Conservation (phyloP, 37 sponge, comb jelly and placozoan genomes). For the Haliclona indistincta region DNA sequence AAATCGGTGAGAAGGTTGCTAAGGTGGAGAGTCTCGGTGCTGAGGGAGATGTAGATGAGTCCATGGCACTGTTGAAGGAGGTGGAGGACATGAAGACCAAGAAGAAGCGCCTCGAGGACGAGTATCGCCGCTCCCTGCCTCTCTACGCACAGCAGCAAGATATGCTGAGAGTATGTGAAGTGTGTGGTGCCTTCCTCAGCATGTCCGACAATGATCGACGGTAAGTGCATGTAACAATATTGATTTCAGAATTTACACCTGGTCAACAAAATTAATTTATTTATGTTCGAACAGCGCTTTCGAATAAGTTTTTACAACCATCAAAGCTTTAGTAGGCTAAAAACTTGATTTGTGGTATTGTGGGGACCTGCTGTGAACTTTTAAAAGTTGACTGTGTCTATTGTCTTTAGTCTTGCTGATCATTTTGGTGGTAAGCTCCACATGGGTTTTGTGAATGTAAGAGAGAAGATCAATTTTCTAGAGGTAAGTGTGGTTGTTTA, state of each 20-base stretch:
- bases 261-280: too few species aligned
- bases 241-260: too few species aligned
- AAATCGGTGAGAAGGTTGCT: constrained; percentile 96
- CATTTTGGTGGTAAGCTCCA: constrained; percentile 99
- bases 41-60: constrained; percentile 96
- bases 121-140: constrained; percentile 81
- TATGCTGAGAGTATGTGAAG: constrained; percentile 98
- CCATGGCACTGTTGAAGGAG: constrained; percentile 78
- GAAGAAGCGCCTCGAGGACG: constrained; percentile 92
- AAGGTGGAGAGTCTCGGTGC: constrained; percentile 90
- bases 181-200: constrained; percentile 98
- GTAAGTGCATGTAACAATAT: constrained; percentile 36
- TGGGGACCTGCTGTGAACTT: too few species aligned
- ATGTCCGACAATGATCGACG: constrained; percentile 98
- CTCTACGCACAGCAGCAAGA: constrained; percentile 91
- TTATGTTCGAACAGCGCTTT: too few species aligned
- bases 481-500: too few species aligned
- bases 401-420: constrained; percentile 81
- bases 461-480: constrained; percentile 81
- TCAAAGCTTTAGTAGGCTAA: too few species aligned
- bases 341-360: too few species aligned
- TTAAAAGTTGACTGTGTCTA: background rate
- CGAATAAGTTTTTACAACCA: too few species aligned
- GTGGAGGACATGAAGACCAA: constrained; percentile 88
- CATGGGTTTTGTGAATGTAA: constrained; percentile 94